Evolutionary conservation across 2,888 invertebrate species (phyloP).

Genomic region (Caenorhabditis becei): DNA sequence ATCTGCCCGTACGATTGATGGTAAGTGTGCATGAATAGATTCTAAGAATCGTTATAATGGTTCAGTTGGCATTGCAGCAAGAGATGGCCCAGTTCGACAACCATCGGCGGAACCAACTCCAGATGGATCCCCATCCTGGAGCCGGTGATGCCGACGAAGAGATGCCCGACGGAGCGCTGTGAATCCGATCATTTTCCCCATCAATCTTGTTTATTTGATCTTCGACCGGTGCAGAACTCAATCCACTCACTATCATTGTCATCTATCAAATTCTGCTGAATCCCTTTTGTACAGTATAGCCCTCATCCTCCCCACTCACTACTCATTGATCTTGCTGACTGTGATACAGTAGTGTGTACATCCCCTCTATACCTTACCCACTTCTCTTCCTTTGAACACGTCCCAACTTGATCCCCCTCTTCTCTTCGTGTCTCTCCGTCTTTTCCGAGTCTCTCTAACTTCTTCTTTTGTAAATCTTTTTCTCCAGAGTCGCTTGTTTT

Average conservation of each 20-base stretch:
- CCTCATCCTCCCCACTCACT: conserved; percentile 18
- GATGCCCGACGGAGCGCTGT: conserved; percentile 38
- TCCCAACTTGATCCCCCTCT: background rate
- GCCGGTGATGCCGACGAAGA: conserved; percentile 44
- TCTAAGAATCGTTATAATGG: background rate
- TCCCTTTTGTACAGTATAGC: conserved; percentile 25
- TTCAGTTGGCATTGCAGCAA: conserved; percentile 30
- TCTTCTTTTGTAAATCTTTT: conserved; percentile 8
- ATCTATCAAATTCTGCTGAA: conserved; percentile 18
- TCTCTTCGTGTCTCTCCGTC: background rate
- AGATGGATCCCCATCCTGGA: conserved; percentile 6
- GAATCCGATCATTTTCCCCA: background rate
- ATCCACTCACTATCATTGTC: conserved; percentile 14
- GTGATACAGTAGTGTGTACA: conserved; percentile 48
- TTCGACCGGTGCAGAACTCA: conserved; percentile 32
- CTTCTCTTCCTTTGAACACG: conserved; percentile 10
- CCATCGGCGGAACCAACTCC: background rate
- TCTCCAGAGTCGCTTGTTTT: conserved; percentile 42
- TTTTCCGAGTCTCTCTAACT: background rate
- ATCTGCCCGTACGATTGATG: conserved; percentile 29
- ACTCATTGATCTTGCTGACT: conserved; percentile 41
- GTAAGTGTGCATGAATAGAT: conserved; percentile 18
- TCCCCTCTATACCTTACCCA: conserved; percentile 10
- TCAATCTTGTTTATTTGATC: conserved; percentile 17
- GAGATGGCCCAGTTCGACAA: conserved; percentile 42